These are phyloP conservation scores for Harpagus bidentatus DNA, from an alignment of 2,113 vertebrate genomes.

Conservation along the genomic window DNA sequence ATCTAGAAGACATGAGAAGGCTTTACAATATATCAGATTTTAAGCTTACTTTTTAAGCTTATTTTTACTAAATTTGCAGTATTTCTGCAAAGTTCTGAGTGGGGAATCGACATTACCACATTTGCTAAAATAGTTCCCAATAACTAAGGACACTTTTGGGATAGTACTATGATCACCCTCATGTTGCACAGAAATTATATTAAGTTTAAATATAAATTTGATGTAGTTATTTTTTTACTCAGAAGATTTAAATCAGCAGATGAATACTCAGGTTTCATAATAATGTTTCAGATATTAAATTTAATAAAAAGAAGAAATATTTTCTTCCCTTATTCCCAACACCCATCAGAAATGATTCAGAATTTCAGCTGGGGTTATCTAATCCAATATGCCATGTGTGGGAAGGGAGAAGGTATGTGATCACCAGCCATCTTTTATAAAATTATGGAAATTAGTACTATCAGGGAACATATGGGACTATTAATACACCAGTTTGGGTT, in stretches of 20 bases:
- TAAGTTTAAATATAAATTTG: neutral
- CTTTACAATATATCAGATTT: neutral
- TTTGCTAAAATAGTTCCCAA: neutral
- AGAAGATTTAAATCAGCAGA: neutral
- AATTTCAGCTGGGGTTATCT: neutral
- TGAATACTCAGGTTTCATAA: neutral
- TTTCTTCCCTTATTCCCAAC: neutral
- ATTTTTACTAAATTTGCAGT: neutral
- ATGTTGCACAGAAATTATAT: neutral
- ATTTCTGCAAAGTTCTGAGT: neutral
- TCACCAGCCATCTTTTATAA: neutral
- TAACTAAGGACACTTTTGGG: neutral
- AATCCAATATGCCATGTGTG: neutral
- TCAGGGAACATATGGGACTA: constrained; percentile 9
- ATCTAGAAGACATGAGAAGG: neutral
- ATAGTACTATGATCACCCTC: neutral
- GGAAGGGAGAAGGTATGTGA: neutral
- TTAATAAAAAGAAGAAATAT: neutral
- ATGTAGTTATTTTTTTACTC: neutral
- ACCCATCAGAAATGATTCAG: neutral
- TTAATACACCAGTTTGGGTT: neutral
- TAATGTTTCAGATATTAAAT: neutral
- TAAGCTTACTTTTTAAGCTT: neutral
- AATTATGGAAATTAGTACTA: neutral
- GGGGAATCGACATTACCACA: neutral